phyloP scores from a whole-genome alignment of 2,888 invertebrate genomes.

The Pelosia muscerda region DNA sequence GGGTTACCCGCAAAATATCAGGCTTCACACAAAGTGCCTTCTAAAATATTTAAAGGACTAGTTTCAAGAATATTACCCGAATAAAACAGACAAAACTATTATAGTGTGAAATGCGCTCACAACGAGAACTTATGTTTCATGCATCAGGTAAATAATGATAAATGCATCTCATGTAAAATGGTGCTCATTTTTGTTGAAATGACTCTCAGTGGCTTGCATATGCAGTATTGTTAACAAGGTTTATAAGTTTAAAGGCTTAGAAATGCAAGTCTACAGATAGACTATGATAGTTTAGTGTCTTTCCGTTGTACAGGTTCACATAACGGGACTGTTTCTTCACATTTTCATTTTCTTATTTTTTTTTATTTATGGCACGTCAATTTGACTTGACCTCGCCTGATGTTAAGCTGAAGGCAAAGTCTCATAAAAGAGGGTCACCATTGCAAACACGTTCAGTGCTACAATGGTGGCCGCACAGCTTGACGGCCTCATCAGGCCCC shows the following conservation, averaged over 20 bases:
- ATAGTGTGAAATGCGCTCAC: slow-evolving; percentile 34
- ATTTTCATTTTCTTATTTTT: too few species aligned
- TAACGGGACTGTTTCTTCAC: too few species aligned
- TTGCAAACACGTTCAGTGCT: too few species aligned
- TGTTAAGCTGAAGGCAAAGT: too few species aligned
- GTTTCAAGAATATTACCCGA: slow-evolving; percentile 29
- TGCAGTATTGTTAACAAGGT: slow-evolving; percentile 20
- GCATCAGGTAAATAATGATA: slow-evolving; percentile 29
- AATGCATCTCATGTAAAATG: slow-evolving; percentile 24
- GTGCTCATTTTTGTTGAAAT: slow-evolving; percentile 24
- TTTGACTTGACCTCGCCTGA: too few species aligned
- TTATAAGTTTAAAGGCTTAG: background rate
- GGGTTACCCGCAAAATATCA: slow-evolving; percentile 1
- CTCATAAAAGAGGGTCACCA: too few species aligned
- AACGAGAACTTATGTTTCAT: slow-evolving; percentile 36
- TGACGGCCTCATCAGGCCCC: too few species aligned
- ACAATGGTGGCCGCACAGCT: too few species aligned
- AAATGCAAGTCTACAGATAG: background rate
- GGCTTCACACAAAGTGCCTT: slow-evolving; percentile 27
- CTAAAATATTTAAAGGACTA: slow-evolving; percentile 35
- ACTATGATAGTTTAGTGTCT: too few species aligned
- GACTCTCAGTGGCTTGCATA: slow-evolving; percentile 21
- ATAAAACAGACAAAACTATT: slow-evolving; percentile 31
- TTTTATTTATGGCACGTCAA: too few species aligned
- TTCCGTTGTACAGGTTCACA: too few species aligned